These are phyloP conservation scores for Drosophila pandora DNA, from an alignment of 1,140 invertebrate genomes.

Conservation along the genomic window DNA sequence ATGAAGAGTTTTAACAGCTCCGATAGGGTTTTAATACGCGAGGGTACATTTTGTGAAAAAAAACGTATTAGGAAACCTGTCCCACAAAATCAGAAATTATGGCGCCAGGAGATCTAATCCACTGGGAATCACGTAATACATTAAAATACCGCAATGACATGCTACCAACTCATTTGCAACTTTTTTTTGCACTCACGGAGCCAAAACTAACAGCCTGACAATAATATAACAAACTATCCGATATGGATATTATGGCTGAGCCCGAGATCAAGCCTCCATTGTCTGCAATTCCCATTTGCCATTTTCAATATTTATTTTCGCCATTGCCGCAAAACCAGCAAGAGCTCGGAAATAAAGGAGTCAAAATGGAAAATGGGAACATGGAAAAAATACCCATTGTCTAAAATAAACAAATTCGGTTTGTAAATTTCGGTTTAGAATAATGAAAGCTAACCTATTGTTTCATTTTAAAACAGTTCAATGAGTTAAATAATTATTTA, in stretches of 20 bases:
- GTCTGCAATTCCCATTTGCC: slow-evolving; percentile 80
- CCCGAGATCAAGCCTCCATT: slow-evolving; percentile 61
- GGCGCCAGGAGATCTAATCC: neutral
- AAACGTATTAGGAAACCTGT: neutral
- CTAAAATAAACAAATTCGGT: no score
- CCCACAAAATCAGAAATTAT: slow-evolving; percentile 14
- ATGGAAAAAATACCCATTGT: slow-evolving; percentile 1
- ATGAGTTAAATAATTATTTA: neutral
- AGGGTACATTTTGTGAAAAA: neutral
- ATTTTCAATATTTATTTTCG: slow-evolving; percentile 75
- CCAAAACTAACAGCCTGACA: slow-evolving; percentile 52
- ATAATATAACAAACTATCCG: slow-evolving; percentile 46
- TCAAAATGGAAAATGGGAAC: neutral
- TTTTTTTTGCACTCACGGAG: slow-evolving; percentile 37
- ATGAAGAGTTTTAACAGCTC: neutral
- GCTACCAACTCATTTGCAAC: slow-evolving; percentile 51
- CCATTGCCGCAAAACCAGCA: slow-evolving; percentile 46
- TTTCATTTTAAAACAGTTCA: neutral
- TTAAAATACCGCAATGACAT: slow-evolving; percentile 48
- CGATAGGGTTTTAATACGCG: neutral
- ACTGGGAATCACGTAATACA: slow-evolving; percentile 47
- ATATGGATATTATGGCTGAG: slow-evolving; percentile 31
- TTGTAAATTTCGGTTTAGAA: neutral
- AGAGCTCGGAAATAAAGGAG: slow-evolving; percentile 7
- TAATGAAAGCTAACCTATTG: neutral